These are phyloP conservation scores for Tetragnatha versicolor DNA, from an alignment of 1,140 invertebrate species.

Conservation along the genomic window DNA sequence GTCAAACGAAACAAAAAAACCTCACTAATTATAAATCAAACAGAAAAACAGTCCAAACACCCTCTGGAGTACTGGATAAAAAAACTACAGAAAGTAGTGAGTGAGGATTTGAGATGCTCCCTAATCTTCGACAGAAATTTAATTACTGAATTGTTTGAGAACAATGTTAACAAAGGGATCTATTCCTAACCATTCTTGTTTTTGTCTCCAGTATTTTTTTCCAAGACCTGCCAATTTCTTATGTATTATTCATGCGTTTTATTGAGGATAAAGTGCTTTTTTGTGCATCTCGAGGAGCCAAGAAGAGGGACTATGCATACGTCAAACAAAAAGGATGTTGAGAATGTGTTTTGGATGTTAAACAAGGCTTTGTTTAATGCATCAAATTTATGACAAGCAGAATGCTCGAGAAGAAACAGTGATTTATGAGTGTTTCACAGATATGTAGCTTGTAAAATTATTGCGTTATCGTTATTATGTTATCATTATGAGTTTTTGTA, in stretches of 20 bases:
- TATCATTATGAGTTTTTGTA: too few relatives aligned
- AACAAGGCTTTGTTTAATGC: too few relatives aligned
- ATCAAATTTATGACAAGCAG: too few relatives aligned
- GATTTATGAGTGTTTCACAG: too few relatives aligned
- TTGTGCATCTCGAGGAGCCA: too few relatives aligned
- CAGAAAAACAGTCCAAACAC: neutral
- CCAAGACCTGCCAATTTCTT: neutral
- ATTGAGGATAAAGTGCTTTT: neutral
- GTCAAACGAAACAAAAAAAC: too few relatives aligned
- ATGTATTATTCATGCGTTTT: conserved; percentile 3
- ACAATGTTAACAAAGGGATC: neutral
- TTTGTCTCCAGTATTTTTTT: neutral
- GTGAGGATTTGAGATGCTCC: neutral
- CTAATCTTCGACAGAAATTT: neutral
- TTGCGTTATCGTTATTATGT: too few relatives aligned
- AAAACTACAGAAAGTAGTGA: neutral
- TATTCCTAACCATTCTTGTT: neutral
- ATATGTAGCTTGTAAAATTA: too few relatives aligned
- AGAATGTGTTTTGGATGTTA: too few relatives aligned
- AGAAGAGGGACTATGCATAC: too few relatives aligned
- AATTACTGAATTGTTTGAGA: neutral
- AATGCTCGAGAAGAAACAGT: too few relatives aligned
- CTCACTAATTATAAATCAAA: neutral
- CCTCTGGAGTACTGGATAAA: neutral
- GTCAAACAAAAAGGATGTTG: too few relatives aligned